A percentile compares a stretch with the other conserved stretches of the same genome.
Evolutionary conservation across 2,113 vertebrate species (phyloP).

Genomic region (Petroica traversi): DNA sequence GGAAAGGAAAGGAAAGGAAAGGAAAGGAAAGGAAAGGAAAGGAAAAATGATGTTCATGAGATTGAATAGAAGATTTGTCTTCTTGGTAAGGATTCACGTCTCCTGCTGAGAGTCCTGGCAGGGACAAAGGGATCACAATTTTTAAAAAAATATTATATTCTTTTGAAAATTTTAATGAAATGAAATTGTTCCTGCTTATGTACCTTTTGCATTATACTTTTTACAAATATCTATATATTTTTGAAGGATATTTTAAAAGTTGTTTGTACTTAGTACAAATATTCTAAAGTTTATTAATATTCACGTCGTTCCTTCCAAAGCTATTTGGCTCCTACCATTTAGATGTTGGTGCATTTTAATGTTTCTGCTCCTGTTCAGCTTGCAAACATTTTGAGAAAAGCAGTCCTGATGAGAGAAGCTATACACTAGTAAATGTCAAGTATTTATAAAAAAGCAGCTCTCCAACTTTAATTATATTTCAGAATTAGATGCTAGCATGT

Average conservation of each 20-base stretch:
- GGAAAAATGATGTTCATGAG: neutral
- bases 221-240: neutral
- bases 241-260: neutral
- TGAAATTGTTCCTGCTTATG: neutral
- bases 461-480: neutral
- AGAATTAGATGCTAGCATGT: neutral
- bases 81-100: neutral
- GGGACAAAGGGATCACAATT: neutral
- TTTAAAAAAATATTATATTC: neutral
- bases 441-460: neutral
- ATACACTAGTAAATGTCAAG: conserved; percentile 34
- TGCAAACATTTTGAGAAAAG: conserved; percentile 48
- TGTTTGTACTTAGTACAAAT: neutral
- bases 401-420: conserved; percentile 28
- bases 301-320: neutral
- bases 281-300: neutral
- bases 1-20: neutral
- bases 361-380: conserved; percentile 16
- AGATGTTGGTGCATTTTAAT: neutral
- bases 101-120: neutral
- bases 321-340: neutral
- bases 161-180: neutral
- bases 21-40: neutral
- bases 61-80: neutral
- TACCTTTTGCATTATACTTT: neutral